These are phyloP conservation scores for Popillia japonica DNA, from an alignment of 1,140 invertebrate species.

Conservation along the genomic window DNA sequence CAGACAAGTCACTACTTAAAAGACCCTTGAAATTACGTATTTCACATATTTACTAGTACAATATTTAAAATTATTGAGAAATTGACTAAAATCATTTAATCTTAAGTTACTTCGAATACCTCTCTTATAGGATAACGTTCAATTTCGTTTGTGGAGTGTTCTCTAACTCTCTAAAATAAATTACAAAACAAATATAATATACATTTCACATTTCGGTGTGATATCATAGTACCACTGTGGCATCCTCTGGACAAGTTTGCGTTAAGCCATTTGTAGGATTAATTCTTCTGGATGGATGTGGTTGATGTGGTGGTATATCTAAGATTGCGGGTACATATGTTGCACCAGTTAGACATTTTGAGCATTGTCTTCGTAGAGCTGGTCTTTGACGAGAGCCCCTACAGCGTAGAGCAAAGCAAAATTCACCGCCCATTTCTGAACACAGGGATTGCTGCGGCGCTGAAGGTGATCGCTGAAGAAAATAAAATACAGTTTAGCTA, in stretches of 20 bases:
- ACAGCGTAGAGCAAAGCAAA: constrained; percentile 80
- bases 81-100: background rate
- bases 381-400: constrained; percentile 73
- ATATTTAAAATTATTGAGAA: constrained; percentile 2
- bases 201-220: constrained; percentile 5
- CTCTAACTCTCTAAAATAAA: background rate
- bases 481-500: background rate
- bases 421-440: constrained; percentile 82
- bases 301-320: constrained; percentile 55
- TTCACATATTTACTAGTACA: background rate
- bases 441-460: constrained; percentile 77
- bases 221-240: constrained; percentile 28
- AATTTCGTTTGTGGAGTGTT: background rate
- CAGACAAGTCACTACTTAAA: constrained; percentile 36
- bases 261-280: constrained; percentile 50
- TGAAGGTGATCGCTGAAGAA: constrained; percentile 47
- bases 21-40: constrained; percentile 36
- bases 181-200: constrained; percentile 13
- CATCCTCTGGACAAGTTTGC: constrained; percentile 47
- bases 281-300: constrained; percentile 58
- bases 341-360: constrained; percentile 66
- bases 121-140: constrained; percentile 11
- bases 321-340: constrained; percentile 55
- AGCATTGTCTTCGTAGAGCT: constrained; percentile 71
- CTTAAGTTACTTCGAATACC: constrained; percentile 19